A percentile compares a stretch with the other conserved stretches of the same genome.
Conservation (phyloP, 2,797 vertebrate species). For the Cirrhinus molitorella region DNA sequence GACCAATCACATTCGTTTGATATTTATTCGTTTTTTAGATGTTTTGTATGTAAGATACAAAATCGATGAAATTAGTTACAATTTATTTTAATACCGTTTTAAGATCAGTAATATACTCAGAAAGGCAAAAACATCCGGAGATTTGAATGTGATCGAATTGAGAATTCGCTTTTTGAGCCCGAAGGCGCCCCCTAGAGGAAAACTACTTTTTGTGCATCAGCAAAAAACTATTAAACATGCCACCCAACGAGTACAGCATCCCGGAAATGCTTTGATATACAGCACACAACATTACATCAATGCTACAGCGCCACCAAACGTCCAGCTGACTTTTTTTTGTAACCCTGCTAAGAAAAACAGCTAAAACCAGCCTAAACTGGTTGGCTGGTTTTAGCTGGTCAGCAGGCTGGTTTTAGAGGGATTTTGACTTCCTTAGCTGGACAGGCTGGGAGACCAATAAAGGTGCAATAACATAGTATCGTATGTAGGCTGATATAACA, state of each 20-base stretch:
- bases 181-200: slow-evolving; percentile 10
- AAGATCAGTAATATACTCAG: neutral
- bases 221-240: neutral
- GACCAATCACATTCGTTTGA: neutral
- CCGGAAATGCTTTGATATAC: slow-evolving; percentile 30
- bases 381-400: too few relatives aligned
- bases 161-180: neutral
- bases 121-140: neutral
- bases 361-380: too few relatives aligned
- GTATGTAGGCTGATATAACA: neutral
- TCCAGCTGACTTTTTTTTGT: neutral
- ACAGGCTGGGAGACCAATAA: neutral
- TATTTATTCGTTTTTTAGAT: neutral
- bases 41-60: too few relatives aligned
- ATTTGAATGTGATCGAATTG: neutral
- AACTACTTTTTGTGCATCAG: rapidly evolving
- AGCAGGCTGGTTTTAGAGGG: too few relatives aligned
- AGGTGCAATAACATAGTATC: neutral
- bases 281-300: neutral
- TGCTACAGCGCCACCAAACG: slow-evolving; percentile 19
- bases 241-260: neutral
- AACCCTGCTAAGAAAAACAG: too few relatives aligned
- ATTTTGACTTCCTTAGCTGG: too few relatives aligned
- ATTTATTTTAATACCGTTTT: too few relatives aligned
- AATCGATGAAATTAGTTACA: too few relatives aligned